Base-by-base conservation (phyloP, 2,113 vertebrate species). In the Microcebus ravelobensis region DNA sequence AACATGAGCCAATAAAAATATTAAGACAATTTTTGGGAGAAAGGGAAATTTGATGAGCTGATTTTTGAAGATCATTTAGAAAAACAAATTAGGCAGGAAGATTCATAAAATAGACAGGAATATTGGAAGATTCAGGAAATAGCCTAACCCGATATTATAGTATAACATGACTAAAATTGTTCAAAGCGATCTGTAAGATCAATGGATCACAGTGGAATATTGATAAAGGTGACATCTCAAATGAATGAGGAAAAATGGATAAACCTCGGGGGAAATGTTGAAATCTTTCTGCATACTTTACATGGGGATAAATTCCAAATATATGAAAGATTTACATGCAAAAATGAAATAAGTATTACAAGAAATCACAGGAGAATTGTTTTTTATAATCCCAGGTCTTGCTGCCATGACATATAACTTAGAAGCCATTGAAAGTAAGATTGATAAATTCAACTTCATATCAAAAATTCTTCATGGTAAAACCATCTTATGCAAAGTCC, bases 21-120 rank as follows among this genome's bases (percentile, higher is more conserved):
- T 13, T 67, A 85, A 34, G 5, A 81, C 9, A 39, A 48, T 91
- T 71, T 36, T 34, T 13, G 27, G 29, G 39, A 8, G 23, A 34
- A 55, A 12, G 23, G 31, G 20, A 18, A 59, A 59, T 61, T 85
- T 81, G 31, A 68, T 86, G 27, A 94, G 25, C 77, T 96, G 29
- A 50, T 79, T 97, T 91, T 86, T 74, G 76, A 91, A 89, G 39
- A 71, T 12, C 23, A 50, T 80, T 89, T 87, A 34, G 93, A 65
- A 90, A 96, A 84, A 87, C 48, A 87, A 92, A 92, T 57, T 61
- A 87, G 55, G 57, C 2, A 83, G 86, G 94, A 90, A 91, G 39
- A 68, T 79, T 84, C 65, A 52, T 21, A 85, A 88, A 90, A 55
- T 93, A 55, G 95, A 81, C 10, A 87, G 34, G 36, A 76, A 67